Percentiles rank a stretch among this genome's conserved stretches.
phyloP scores from a whole-genome alignment of 2,113 vertebrate species.

The Phoxinus phoxinus region DNA sequence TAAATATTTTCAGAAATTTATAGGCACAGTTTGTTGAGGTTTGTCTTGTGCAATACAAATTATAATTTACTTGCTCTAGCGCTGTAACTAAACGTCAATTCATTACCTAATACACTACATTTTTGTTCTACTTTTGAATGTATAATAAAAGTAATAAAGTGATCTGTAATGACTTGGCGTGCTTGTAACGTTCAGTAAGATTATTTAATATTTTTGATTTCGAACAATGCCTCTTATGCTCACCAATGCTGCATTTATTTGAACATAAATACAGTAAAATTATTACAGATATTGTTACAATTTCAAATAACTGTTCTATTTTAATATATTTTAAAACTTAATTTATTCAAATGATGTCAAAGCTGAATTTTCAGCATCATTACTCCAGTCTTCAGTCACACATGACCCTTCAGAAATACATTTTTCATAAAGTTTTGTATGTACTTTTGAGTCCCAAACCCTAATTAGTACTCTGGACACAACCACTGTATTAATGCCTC shows the following conservation, averaged over 20 bases:
- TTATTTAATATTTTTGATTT: neutral
- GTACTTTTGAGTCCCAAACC: too few relatives aligned
- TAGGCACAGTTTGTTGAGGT: neutral
- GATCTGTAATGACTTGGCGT: neutral
- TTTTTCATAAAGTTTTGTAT: too few relatives aligned
- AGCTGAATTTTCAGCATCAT: neutral
- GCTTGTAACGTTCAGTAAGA: neutral
- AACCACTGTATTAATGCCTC: constrained; percentile 44
- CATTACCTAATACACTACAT: too few relatives aligned
- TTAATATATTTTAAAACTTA: too few relatives aligned
- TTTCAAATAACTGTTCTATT: neutral
- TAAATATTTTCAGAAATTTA: neutral
- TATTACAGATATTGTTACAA: neutral
- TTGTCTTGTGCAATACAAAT: too few relatives aligned
- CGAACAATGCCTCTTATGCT: neutral
- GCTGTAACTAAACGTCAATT: too few relatives aligned
- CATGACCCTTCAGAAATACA: neutral
- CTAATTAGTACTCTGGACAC: neutral
- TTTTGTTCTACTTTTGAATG: neutral
- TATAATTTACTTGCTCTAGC: too few relatives aligned
- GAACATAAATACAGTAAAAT: neutral
- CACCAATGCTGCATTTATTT: neutral
- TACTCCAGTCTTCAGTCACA: neutral
- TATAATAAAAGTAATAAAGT: neutral
- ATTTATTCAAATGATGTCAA: neutral